Conservation (phyloP, 2,888 invertebrate genomes). For the Lasioglossum figueresi region DNA sequence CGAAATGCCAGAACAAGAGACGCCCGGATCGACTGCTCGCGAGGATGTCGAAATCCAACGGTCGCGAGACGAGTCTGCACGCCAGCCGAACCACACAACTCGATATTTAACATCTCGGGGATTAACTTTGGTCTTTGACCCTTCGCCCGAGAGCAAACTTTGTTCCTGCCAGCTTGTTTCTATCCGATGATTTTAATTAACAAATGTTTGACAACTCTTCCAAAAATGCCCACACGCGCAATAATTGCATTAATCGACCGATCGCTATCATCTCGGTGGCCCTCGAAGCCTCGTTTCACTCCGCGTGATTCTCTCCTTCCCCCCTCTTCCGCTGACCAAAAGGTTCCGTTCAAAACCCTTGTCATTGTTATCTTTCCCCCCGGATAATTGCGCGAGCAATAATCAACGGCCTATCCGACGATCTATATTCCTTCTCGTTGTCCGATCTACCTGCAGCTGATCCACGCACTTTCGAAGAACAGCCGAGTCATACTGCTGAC, state of each 20-base stretch:
- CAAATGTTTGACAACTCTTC: not conserved
- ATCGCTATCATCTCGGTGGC: not conserved
- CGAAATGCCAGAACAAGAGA: constrained; percentile 44
- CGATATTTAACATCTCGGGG: not conserved
- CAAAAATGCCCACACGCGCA: not conserved
- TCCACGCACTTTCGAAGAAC: constrained; percentile 37
- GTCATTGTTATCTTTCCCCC: constrained; percentile 57
- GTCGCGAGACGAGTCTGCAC: not conserved
- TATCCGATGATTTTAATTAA: not conserved
- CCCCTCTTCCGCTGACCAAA: not conserved
- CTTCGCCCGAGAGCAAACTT: not conserved
- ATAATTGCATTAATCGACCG: not conserved
- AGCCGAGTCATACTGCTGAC: constrained; percentile 40
- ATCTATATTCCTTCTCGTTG: constrained; percentile 22
- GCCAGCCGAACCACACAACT: not conserved
- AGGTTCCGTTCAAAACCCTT: constrained; percentile 22
- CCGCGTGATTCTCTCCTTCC: not conserved
- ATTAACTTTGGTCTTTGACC: not conserved
- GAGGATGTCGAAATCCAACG: constrained; percentile 10
- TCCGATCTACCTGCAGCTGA: constrained; percentile 47
- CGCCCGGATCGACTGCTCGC: constrained; percentile 43
- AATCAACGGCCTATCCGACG: constrained; percentile 44
- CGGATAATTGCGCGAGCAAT: constrained; percentile 51
- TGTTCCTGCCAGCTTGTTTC: not conserved
- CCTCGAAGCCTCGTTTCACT: not conserved